Percentiles rank a stretch among this genome's conserved stretches.
phyloP scores from a whole-genome alignment of 2,797 vertebrate species.

The Sebastes melanostomus region DNA sequence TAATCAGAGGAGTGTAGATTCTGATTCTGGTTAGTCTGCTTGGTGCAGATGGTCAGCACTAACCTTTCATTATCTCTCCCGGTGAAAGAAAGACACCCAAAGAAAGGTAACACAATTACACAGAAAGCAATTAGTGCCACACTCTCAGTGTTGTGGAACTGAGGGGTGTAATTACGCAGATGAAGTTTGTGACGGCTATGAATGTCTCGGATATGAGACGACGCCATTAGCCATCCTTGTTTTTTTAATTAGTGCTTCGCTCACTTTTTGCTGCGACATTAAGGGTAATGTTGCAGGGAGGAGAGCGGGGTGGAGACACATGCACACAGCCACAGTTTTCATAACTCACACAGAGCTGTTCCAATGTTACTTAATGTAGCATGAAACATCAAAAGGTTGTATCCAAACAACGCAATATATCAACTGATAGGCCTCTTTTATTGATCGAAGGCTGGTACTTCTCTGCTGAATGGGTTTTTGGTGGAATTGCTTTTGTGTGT shows the following conservation, averaged over 20 bases:
- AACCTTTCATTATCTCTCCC: constrained; percentile 74
- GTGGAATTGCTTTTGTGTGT: background rate
- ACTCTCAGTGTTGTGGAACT: constrained; percentile 72
- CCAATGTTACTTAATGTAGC: constrained; percentile 32
- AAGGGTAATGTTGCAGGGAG: constrained; percentile 53
- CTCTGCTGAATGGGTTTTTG: background rate
- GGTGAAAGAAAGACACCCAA: constrained; percentile 30
- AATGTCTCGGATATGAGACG: constrained; percentile 55
- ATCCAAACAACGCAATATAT: background rate
- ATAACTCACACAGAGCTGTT: constrained; percentile 29
- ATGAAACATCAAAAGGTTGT: constrained; percentile 4
- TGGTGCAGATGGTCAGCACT: constrained; percentile 68
- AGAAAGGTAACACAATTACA: constrained; percentile 77
- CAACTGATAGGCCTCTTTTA: background rate
- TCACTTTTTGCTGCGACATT: constrained; percentile 39
- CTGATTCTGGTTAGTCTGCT: background rate
- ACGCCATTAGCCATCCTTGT: constrained; percentile 49
- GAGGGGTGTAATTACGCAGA: constrained; percentile 76
- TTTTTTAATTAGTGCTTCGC: constrained; percentile 59
- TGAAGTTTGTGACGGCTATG: constrained; percentile 68
- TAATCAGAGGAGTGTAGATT: constrained; percentile 40
- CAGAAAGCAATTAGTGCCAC: constrained; percentile 75
- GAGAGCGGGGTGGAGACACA: background rate
- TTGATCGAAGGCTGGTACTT: background rate
- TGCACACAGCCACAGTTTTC: background rate